Percentiles rank a stretch among this genome's conserved stretches.
Conservation (phyloP, 2,113 vertebrate species). For the Rhabdomys dilectus region DNA sequence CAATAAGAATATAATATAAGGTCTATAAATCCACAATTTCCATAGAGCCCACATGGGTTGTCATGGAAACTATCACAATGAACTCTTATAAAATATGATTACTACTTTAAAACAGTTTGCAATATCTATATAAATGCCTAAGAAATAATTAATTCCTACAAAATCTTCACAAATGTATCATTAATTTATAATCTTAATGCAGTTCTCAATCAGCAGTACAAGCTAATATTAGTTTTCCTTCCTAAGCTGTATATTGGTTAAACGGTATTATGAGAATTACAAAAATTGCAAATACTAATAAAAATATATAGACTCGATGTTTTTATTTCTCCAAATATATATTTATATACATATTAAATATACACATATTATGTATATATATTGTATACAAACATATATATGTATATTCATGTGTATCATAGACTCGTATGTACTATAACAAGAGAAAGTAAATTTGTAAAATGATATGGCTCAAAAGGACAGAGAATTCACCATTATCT, state of each 20-base stretch:
- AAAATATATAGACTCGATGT: neutral
- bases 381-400: neutral
- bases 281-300: conserved; percentile 80
- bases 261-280: conserved; percentile 71
- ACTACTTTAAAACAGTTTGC: neutral
- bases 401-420: neutral
- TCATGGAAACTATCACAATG: conserved; percentile 36
- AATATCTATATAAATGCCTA: neutral
- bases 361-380: neutral
- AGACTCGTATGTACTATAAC: neutral
- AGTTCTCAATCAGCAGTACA: neutral
- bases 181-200: conserved; percentile 5
- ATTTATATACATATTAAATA: neutral
- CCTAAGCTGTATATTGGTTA: conserved; percentile 50
- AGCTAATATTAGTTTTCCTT: neutral
- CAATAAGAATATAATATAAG: neutral
- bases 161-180: neutral
- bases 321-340: neutral
- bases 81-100: conserved; percentile 15
- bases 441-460: neutral
- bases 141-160: neutral
- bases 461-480: neutral
- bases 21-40: neutral
- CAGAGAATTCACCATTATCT: neutral
- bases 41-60: neutral